These are phyloP conservation scores for Diachasmimorpha longicaudata DNA, from an alignment of 1,140 invertebrate species.

Conservation along the genomic window DNA sequence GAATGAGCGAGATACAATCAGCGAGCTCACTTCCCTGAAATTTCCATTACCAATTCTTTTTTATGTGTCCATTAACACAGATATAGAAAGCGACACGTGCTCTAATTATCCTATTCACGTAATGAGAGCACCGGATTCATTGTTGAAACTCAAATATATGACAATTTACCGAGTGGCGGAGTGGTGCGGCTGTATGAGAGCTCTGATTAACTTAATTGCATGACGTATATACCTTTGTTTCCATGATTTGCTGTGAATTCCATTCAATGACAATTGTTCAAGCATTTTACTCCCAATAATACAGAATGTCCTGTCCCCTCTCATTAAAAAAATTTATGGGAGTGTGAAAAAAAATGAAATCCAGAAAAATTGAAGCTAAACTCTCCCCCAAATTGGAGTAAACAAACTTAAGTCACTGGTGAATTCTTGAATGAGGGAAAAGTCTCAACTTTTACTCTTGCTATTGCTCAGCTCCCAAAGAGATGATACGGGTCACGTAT, in stretches of 20 bases:
- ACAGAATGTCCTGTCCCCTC: too few species aligned
- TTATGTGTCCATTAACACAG: background rate
- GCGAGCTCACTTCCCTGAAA: background rate
- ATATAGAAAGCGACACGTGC: background rate
- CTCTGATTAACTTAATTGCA: background rate
- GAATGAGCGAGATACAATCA: background rate
- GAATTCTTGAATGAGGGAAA: constrained; percentile 1
- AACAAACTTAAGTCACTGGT: background rate
- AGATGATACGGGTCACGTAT: constrained; percentile 25
- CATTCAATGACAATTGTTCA: too few species aligned
- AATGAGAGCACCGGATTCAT: background rate
- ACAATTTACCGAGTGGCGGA: background rate
- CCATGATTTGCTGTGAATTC: background rate
- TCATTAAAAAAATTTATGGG: background rate
- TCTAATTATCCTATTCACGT: background rate
- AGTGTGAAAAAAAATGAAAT: background rate
- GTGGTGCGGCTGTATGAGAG: background rate
- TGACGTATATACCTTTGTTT: background rate
- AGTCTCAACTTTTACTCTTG: background rate
- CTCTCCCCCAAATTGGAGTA: background rate
- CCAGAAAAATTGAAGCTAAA: background rate
- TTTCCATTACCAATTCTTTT: background rate
- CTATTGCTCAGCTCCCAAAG: background rate
- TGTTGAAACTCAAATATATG: background rate
- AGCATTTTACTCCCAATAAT: too few species aligned